Evolutionary conservation across 1,140 invertebrate species (phyloP), one percentile per base, ranked within the genome.

Genomic region (Hylyphantes graminicola): DNA sequence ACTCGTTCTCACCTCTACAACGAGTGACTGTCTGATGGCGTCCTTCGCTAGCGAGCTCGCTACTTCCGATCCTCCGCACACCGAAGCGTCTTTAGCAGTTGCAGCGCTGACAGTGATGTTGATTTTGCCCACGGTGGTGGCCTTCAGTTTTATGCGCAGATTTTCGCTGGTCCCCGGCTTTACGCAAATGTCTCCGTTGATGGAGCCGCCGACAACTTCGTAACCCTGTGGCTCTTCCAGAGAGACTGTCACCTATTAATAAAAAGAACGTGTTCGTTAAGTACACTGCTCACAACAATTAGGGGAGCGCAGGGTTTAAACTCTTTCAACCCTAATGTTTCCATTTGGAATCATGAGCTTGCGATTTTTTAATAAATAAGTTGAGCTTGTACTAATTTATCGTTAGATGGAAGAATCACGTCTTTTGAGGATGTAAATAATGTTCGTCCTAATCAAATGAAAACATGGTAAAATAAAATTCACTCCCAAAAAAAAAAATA

Each of bases 91-190:
- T 59, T 51, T n/a, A 7, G 59, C 53, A 11, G 65, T 73, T 19
- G 90, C 89, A n/a, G 91, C 93, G 3, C 89, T 88, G 15, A 93
- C 92, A 13, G 91, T 92, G 0, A 94, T 89, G 77, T 93, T 93
- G 0, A 93, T 89, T 17, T 91, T 88, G 8, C 93, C 93, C 0
- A 93, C 87, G 0, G 89, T 86, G 15, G 87, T 89, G 3, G 92
- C 91, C 73, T 89, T 90, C 4, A 93, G 87, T 15, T 89, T 88
- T 86, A 91, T 93, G 74, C 5, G 89, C 87, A 51, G 89, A 91
- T 85, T 90, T 17, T 51, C 68, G n/a, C 35, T 74, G 57, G 55
- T 53, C 12, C 61, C 75, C 68, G 65, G 55, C 15, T 78, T 35
- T 21, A 86, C 35, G 35, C 65, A 64, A 12, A 78, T 35, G n/a